These are phyloP conservation scores for Trichechus manatus DNA, from an alignment of 2,113 vertebrate species.

Conservation along the genomic window DNA sequence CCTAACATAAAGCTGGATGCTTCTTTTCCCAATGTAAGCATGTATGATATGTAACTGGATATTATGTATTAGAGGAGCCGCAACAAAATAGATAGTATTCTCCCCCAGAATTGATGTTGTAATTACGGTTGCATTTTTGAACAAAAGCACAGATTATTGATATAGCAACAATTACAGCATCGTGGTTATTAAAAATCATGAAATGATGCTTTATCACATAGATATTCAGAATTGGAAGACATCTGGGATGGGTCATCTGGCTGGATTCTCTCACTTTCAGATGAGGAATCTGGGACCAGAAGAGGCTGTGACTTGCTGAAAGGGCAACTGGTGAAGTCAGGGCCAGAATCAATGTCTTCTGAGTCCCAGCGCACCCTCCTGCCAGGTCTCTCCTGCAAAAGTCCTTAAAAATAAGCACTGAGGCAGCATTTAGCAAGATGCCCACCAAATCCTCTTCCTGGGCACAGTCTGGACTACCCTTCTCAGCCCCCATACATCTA, in stretches of 20 bases:
- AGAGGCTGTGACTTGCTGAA: not conserved
- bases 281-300: not conserved
- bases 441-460: not conserved
- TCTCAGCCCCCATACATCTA: not conserved
- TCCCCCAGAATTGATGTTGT: not conserved
- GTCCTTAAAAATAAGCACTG: not conserved
- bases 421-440: not conserved
- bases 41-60: not conserved
- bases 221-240: not conserved
- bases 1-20: not conserved
- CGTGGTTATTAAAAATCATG: slow-evolving; percentile 31
- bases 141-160: slow-evolving; percentile 54
- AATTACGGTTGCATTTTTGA: slow-evolving; percentile 59
- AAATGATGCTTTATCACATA: not conserved
- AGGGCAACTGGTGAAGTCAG: too few species aligned
- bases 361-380: not conserved
- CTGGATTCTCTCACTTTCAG: not conserved
- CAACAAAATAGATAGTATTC: slow-evolving; percentile 20
- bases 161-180: not conserved
- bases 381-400: not conserved
- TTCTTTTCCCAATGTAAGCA: not conserved
- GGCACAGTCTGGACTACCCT: too few species aligned
- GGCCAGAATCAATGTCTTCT: not conserved
- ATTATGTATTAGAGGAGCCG: not conserved
- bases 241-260: not conserved